A percentile compares a stretch with the other conserved stretches of the same genome.
Evolutionary conservation across 2,888 invertebrate genomes (phyloP).

Genomic region (Drosophila testacea): DNA sequence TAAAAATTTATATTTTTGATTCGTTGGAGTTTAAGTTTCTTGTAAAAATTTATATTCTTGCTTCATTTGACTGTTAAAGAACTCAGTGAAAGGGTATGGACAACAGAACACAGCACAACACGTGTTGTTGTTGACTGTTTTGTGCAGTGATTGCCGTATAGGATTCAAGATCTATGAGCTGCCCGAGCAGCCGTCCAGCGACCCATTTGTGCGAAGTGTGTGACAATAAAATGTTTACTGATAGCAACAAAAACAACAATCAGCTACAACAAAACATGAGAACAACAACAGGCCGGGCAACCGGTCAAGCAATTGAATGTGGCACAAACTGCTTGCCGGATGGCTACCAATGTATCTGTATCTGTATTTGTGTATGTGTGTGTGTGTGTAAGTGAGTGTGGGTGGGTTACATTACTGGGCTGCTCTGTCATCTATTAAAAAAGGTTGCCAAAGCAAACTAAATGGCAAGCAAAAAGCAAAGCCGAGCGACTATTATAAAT

Average conservation of each 20-base stretch:
- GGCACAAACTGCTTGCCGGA: conserved; percentile 69
- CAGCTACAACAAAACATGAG: conserved; percentile 24
- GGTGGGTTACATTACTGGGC: conserved; percentile 17
- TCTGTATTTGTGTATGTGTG: conserved; percentile 11
- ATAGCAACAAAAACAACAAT: conserved; percentile 59
- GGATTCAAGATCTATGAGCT: conserved; percentile 62
- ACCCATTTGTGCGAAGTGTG: conserved; percentile 79
- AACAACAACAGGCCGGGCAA: conserved; percentile 29
- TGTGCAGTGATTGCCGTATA: conserved; percentile 72
- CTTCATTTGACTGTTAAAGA: conserved; percentile 31
- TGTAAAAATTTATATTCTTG: neutral
- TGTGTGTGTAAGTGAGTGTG: conserved; percentile 12
- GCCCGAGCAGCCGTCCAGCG: conserved; percentile 31
- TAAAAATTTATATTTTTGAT: no score
- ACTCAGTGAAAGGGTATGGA: conserved; percentile 44
- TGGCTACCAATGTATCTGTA: conserved; percentile 47
- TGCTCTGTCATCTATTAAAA: conserved; percentile 72
- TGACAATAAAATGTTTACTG: conserved; percentile 82
- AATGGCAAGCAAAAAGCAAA: conserved; percentile 70
- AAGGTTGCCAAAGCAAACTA: conserved; percentile 71
- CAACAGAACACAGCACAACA: conserved; percentile 40
- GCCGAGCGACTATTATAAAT: conserved; percentile 77
- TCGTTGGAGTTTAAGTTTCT: no score
- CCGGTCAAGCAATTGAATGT: conserved; percentile 73
- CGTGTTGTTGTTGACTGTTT: conserved; percentile 69